A percentile compares a stretch with the other conserved stretches of the same genome.
Evolutionary conservation across 2,888 invertebrate genomes (phyloP).

Genomic region (Coelopa pilipes): DNA sequence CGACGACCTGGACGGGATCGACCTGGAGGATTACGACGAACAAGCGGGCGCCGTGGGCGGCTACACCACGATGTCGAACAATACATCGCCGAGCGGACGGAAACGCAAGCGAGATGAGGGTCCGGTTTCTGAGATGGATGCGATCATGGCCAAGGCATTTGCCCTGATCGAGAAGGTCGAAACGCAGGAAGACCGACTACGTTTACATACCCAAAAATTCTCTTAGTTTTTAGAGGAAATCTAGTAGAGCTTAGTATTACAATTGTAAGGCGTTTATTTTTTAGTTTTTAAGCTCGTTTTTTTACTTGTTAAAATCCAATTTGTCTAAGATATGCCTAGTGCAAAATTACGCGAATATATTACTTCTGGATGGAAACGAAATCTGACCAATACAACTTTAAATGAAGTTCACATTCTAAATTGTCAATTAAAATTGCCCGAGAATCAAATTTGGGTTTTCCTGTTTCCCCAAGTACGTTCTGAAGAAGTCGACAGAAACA

Average conservation of each 20-base stretch:
- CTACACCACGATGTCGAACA: neutral
- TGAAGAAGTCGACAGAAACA: too few species aligned
- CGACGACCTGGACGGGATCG: slow-evolving; percentile 38
- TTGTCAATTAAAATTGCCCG: too few species aligned
- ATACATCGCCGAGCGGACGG: slow-evolving; percentile 36
- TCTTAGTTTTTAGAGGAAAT: neutral
- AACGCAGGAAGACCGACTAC: slow-evolving; percentile 47
- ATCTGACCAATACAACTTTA: too few species aligned
- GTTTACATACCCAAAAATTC: too few species aligned
- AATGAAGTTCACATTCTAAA: too few species aligned
- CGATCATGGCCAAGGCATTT: slow-evolving; percentile 48
- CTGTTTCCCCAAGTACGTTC: too few species aligned
- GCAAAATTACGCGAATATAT: too few species aligned
- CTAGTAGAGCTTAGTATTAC: neutral
- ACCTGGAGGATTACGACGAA: slow-evolving; percentile 24
- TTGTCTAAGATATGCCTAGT: too few species aligned
- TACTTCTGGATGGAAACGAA: too few species aligned
- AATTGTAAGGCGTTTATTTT: neutral
- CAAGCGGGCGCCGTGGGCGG: slow-evolving; percentile 11
- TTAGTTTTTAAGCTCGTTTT: neutral
- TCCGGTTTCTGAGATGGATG: slow-evolving; percentile 36
- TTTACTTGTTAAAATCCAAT: too few species aligned
- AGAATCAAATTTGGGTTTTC: too few species aligned
- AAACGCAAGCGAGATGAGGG: slow-evolving; percentile 24
- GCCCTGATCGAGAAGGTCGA: slow-evolving; percentile 48